These are phyloP conservation scores for Gephyroberyx darwinii DNA, from an alignment of 2,797 vertebrate species.

Conservation along the genomic window DNA sequence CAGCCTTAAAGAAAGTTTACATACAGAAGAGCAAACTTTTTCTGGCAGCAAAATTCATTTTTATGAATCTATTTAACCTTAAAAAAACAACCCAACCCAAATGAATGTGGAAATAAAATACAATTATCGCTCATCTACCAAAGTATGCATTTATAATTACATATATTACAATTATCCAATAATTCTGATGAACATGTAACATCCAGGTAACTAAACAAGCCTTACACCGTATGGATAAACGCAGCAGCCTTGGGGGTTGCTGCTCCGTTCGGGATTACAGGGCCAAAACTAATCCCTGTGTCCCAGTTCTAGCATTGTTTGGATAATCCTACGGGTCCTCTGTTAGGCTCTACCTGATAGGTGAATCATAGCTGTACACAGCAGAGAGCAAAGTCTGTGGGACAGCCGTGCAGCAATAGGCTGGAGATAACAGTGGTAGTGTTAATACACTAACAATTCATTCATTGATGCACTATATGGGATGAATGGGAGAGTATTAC, in stretches of 20 bases:
- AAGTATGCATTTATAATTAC: no score
- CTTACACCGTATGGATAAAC: slow-evolving; percentile 5
- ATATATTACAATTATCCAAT: not conserved
- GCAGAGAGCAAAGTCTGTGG: slow-evolving; percentile 37
- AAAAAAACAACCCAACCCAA: no score
- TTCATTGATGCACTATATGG: not conserved
- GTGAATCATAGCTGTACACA: slow-evolving; percentile 16
- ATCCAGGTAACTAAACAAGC: not conserved
- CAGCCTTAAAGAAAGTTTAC: not conserved
- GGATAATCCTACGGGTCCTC: slow-evolving; percentile 67
- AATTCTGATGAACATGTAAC: slow-evolving; percentile 8
- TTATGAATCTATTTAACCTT: no score
- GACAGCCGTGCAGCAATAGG: slow-evolving; percentile 22
- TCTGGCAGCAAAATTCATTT: no score
- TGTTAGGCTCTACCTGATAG: slow-evolving; percentile 57
- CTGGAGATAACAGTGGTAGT: slow-evolving; percentile 15
- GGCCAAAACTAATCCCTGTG: slow-evolving; percentile 64
- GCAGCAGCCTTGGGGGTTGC: slow-evolving; percentile 20
- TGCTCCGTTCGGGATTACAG: slow-evolving; percentile 51
- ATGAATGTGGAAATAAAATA: no score
- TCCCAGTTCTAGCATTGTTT: slow-evolving; percentile 70
- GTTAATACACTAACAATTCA: slow-evolving; percentile 15
- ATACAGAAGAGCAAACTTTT: no score
- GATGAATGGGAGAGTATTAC: not conserved
- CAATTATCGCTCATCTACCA: no score